phyloP scores from a whole-genome alignment of 2,888 invertebrate species.

The Eristalis arbustorum region DNA sequence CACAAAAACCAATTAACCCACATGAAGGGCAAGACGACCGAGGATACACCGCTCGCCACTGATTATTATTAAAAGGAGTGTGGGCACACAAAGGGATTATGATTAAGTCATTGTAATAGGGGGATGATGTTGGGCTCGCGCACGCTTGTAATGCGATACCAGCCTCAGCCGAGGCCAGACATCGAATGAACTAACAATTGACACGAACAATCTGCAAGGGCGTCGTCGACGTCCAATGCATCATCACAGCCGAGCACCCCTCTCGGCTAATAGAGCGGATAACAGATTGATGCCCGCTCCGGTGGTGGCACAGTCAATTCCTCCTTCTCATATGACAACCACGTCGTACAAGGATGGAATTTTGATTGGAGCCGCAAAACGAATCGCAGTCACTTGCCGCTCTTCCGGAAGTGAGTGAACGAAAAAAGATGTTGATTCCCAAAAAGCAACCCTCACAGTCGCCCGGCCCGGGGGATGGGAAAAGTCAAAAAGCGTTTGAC shows the following conservation, averaged over 20 bases:
- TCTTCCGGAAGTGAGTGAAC: constrained; percentile 42
- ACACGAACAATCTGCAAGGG: constrained; percentile 62
- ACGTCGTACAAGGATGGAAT: constrained; percentile 59
- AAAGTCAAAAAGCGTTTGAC: constrained; percentile 72
- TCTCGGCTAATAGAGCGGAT: constrained; percentile 69
- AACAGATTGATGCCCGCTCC: constrained; percentile 66
- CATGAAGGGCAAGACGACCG: constrained; percentile 23
- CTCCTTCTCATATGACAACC: constrained; percentile 4
- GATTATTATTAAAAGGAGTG: constrained; percentile 72
- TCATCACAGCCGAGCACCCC: constrained; percentile 55
- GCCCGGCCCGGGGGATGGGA: constrained; percentile 20
- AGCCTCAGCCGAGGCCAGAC: constrained; percentile 11
- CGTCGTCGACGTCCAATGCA: constrained; percentile 43
- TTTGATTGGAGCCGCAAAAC: constrained; percentile 71
- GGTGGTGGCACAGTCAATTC: constrained; percentile 33
- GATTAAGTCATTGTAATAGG: constrained; percentile 74
- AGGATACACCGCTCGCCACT: constrained; percentile 70
- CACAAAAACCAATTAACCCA: constrained; percentile 58
- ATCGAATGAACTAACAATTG: constrained; percentile 61
- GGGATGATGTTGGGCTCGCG: constrained; percentile 71
- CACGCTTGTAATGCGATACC: constrained; percentile 53
- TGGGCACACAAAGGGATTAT: constrained; percentile 74
- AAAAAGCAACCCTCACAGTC: constrained; percentile 33
- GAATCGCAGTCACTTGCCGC: constrained; percentile 67
- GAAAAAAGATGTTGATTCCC: constrained; percentile 15